phyloP scores from a whole-genome alignment of 1,140 invertebrate species.

The Hyphantria cunea region DNA sequence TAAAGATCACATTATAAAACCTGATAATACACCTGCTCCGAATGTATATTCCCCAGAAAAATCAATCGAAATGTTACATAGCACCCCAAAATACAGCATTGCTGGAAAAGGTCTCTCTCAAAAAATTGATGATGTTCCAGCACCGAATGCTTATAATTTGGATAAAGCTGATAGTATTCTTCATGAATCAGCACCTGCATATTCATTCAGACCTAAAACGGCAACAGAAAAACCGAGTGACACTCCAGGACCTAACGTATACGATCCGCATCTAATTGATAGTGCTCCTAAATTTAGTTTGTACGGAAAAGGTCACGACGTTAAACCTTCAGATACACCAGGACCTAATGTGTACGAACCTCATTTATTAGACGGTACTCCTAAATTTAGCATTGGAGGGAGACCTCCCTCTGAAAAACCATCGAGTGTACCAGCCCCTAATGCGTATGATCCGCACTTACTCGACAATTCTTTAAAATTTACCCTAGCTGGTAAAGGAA shows the following conservation, averaged over 20 bases:
- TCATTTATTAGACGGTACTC: constrained; percentile 81
- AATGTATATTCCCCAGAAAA: constrained; percentile 88
- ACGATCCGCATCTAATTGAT: constrained; percentile 89
- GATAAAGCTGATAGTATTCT: constrained; percentile 86
- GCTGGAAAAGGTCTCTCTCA: constrained; percentile 78
- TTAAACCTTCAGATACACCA: constrained; percentile 80
- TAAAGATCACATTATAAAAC: constrained; percentile 82
- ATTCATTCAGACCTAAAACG: constrained; percentile 84
- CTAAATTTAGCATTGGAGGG: constrained; percentile 80
- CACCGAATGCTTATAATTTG: constrained; percentile 83
- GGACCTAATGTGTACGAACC: constrained; percentile 70
- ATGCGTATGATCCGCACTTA: constrained; percentile 86
- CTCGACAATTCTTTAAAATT: constrained; percentile 85
- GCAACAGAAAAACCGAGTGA: constrained; percentile 79
- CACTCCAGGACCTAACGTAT: constrained; percentile 82
- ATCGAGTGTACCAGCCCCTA: constrained; percentile 86
- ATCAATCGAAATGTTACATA: constrained; percentile 84
- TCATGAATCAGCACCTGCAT: constrained; percentile 84
- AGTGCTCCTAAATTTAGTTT: constrained; percentile 87
- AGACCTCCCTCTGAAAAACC: constrained; percentile 76
- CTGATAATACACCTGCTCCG: constrained; percentile 76
- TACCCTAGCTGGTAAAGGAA: constrained; percentile 83
- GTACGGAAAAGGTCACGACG: constrained; percentile 82
- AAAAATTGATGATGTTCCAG: constrained; percentile 84
- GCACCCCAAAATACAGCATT: constrained; percentile 87